Conservation (phyloP, 2,113 vertebrate species). For the Sinocyclocheilus anshuiensis region DNA sequence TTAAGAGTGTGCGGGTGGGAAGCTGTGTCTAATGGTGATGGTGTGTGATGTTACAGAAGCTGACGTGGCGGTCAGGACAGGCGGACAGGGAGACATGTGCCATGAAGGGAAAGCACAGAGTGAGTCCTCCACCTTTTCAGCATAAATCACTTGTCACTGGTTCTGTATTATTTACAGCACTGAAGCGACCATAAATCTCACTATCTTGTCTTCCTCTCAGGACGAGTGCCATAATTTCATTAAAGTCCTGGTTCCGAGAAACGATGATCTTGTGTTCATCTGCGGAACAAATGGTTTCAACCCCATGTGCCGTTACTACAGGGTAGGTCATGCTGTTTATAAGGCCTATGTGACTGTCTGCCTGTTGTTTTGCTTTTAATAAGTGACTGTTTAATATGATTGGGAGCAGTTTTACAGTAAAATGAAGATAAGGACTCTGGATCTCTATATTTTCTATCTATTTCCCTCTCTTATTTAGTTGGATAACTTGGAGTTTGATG, state of each 20-base stretch:
- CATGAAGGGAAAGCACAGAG: slow-evolving; percentile 97
- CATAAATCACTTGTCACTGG: background rate
- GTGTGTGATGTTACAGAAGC: slow-evolving; percentile 77
- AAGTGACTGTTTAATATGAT: slow-evolving; percentile 20
- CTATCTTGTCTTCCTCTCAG: slow-evolving; percentile 67
- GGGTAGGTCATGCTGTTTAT: slow-evolving; percentile 75
- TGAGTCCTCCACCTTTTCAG: slow-evolving; percentile 67
- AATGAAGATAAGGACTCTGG: slow-evolving; percentile 16
- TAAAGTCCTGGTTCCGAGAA: slow-evolving; percentile 97
- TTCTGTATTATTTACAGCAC: background rate
- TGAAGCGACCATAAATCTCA: slow-evolving; percentile 11
- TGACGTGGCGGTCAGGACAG: slow-evolving; percentile 95
- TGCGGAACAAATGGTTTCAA: slow-evolving; percentile 98
- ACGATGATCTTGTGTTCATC: slow-evolving; percentile 95
- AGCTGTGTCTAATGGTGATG: slow-evolving; percentile 50
- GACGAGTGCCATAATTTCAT: slow-evolving; percentile 99
- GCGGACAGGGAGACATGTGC: slow-evolving; percentile 93
- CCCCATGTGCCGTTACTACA: slow-evolving; percentile 98
- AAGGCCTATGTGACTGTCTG: slow-evolving; percentile 2
- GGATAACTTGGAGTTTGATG: slow-evolving; percentile 97
- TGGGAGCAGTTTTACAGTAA: slow-evolving; percentile 12
- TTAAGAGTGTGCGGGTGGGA: slow-evolving; percentile 56
- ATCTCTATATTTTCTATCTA: background rate
- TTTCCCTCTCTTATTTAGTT: slow-evolving; percentile 80
- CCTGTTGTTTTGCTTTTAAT: background rate